Conservation (phyloP, 1,140 invertebrate species). For the Acromyrmex echinatior region DNA sequence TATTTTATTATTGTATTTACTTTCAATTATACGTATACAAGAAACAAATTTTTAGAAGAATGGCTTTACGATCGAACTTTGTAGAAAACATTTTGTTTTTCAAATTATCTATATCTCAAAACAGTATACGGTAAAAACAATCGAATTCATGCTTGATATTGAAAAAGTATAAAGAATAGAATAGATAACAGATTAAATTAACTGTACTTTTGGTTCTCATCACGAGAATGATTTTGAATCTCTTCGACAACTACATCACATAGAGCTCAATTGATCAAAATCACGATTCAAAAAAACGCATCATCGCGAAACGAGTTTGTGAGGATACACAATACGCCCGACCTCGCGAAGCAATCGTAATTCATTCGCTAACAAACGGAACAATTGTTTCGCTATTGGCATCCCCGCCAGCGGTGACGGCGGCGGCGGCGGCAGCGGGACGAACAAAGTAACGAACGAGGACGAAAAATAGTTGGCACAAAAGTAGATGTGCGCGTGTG, state of each 20-base stretch:
- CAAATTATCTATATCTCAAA: neutral
- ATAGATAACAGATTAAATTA: neutral
- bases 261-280: conserved; percentile 15
- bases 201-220: neutral
- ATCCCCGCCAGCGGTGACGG: neutral
- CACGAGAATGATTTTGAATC: neutral
- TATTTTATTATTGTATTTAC: neutral
- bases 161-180: neutral
- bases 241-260: neutral
- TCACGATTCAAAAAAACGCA: neutral
- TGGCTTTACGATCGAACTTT: neutral
- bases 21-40: neutral
- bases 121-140: neutral
- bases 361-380: conserved; percentile 52
- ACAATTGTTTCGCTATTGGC: conserved; percentile 42
- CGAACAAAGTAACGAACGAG: conserved; percentile 69
- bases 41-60: neutral
- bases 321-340: neutral
- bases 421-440: neutral
- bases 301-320: neutral
- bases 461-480: conserved; percentile 46
- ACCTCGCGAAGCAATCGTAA: conserved; percentile 20
- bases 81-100: neutral
- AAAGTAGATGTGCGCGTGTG: conserved; percentile 28
- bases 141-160: neutral